Base-by-base conservation (phyloP, 2,888 invertebrate species). In the Drosophila suboccidentalis region DNA sequence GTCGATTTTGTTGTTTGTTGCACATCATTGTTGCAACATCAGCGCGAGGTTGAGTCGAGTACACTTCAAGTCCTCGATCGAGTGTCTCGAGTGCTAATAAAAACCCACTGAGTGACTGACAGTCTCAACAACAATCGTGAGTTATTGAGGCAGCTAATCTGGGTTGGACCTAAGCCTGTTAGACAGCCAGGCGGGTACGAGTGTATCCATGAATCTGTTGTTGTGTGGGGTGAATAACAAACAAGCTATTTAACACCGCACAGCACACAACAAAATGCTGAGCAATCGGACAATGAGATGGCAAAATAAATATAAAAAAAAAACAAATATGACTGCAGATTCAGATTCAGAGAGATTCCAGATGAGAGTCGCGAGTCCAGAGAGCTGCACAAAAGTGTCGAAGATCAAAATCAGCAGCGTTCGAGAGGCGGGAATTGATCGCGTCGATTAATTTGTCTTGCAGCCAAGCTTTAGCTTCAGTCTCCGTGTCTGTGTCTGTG, bases 371-470 rank as follows among this genome's bases (percentile, higher is more conserved):
- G 43, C 29, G 34, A 22, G 39, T 47, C 46, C 60, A 39, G 29
- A 47, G 58, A 66, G 60, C 44, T 71, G 15, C 58, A 66, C 60
- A 62, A 75, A 75, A 86, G 89, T 80, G 82, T 86, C 85, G 78
- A 85, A 89, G 90, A 90, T 90, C 91, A 80, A 89, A 90, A 90
- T 90, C 91, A 87, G 80, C 84, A 84, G 82, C 75, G 63, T 58
- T 68, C 57, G 66, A 66, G 65, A 86, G 79, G 84, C 82, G 73
- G 85, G 63, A 90, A 90, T 91, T 88, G 91, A 91, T 89, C 91
- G 90, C 82, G 75, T 85, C 91, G 91, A 90, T 91, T 91, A 91
- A 91, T 91, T 91, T 91, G 91, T 90, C 90, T 91, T 91, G 82
- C 74, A 26, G 36, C 54, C 54, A 54, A 53, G 26, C 53, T 19